Conservation (phyloP, 2,113 vertebrate species). For the Nannospalax galili region DNA sequence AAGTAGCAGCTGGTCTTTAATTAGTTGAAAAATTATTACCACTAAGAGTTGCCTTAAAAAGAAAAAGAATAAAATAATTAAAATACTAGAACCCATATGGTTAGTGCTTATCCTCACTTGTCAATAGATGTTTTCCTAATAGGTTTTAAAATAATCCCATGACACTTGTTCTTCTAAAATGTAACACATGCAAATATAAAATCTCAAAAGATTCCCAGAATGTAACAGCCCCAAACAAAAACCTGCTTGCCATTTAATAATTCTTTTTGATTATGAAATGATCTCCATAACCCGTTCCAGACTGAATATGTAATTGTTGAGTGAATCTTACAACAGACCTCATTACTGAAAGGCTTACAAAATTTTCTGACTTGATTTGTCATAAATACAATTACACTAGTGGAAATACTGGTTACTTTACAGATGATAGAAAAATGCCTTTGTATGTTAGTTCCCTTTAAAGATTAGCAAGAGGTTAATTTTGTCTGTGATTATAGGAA, state of each 20-base stretch:
- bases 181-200: conserved; percentile 66
- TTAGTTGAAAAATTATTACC: conserved; percentile 91
- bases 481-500: conserved; percentile 17
- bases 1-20: conserved; percentile 91
- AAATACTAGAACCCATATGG: conserved; percentile 87
- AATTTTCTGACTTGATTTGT: conserved; percentile 61
- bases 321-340: conserved; percentile 59
- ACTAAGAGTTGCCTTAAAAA: conserved; percentile 87
- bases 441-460: conserved; percentile 66
- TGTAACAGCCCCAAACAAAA: conserved; percentile 62
- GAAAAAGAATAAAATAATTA: conserved; percentile 88
- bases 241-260: conserved; percentile 43
- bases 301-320: conserved; percentile 58
- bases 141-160: conserved; percentile 74
- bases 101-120: conserved; percentile 79
- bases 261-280: conserved; percentile 77
- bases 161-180: conserved; percentile 55
- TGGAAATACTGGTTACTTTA: conserved; percentile 50
- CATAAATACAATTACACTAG: conserved; percentile 56
- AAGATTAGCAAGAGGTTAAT: conserved; percentile 62
- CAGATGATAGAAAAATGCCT: conserved; percentile 49
- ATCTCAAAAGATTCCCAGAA: conserved; percentile 29
- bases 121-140: conserved; percentile 79
- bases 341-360: conserved; percentile 63
- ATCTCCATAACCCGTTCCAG: not conserved